Conservation (phyloP, 37 sponge, comb jelly and placozoan genomes). For the Lycopodina hypogea region DNA sequence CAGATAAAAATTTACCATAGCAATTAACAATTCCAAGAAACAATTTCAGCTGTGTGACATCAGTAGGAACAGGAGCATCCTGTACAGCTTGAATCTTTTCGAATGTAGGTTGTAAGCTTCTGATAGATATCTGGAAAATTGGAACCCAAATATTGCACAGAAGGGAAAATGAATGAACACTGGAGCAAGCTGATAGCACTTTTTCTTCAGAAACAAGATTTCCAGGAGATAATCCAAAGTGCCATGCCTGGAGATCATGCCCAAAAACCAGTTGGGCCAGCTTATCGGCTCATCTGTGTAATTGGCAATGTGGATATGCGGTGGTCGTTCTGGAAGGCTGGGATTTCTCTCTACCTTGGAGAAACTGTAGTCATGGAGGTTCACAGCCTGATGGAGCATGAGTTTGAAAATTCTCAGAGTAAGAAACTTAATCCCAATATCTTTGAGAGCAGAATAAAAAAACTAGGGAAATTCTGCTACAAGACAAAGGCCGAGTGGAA, state of each 20-base stretch:
- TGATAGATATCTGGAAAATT: too few species aligned
- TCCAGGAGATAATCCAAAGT: constrained; percentile 20
- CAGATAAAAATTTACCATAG: too few species aligned
- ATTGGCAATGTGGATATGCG: constrained; percentile 33
- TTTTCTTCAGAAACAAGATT: constrained; percentile 53
- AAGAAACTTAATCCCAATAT: not conserved
- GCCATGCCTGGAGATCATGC: not conserved
- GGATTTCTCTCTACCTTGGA: constrained; percentile 52
- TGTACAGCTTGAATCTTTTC: too few species aligned
- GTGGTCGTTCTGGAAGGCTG: constrained; percentile 80
- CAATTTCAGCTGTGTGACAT: too few species aligned
- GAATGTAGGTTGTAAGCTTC: too few species aligned
- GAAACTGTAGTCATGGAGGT: constrained; percentile 36
- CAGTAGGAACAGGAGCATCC: too few species aligned
- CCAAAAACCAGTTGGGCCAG: not conserved
- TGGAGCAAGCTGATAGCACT: constrained; percentile 72
- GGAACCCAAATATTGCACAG: too few species aligned
- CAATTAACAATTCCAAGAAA: too few species aligned
- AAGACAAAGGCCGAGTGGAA: constrained; percentile 12
- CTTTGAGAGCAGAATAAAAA: not conserved
- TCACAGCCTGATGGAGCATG: constrained; percentile 36
- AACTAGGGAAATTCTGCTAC: constrained; percentile 15
- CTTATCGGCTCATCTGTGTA: constrained; percentile 14
- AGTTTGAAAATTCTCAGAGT: constrained; percentile 34
- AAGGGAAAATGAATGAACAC: too few species aligned